Percentiles rank a stretch among this genome's conserved stretches.
Conservation (phyloP, 2,797 vertebrate genomes). For the Taenioides sp. region DNA sequence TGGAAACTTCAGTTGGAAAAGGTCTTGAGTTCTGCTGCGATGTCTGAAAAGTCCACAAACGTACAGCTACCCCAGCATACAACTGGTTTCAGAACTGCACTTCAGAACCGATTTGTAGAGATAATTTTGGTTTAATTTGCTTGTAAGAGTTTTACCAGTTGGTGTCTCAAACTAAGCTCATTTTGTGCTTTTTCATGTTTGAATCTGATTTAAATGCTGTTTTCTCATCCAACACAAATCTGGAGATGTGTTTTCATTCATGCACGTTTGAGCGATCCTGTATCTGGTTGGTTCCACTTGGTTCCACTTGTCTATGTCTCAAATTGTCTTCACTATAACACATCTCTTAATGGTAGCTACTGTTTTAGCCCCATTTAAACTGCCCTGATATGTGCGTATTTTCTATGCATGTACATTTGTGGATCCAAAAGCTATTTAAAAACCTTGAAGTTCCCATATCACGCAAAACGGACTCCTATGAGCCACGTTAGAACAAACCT, state of each 20-base stretch:
- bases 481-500: too few relatives aligned
- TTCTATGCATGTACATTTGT: too few relatives aligned
- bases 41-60: background rate
- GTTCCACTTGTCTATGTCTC: background rate
- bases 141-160: background rate
- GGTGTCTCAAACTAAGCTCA: background rate
- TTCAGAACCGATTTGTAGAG: background rate
- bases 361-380: too few relatives aligned
- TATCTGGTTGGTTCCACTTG: too few relatives aligned
- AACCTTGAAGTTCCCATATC: too few relatives aligned
- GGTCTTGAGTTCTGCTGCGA: background rate
- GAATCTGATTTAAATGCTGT: background rate
- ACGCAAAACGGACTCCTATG: too few relatives aligned
- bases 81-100: too few relatives aligned
- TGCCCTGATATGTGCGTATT: too few relatives aligned
- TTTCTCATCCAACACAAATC: background rate
- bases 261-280: background rate
- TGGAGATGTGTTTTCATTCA: background rate
- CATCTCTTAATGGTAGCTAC: too few relatives aligned
- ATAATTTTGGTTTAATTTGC: background rate
- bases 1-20: background rate
- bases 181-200: background rate
- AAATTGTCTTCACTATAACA: background rate
- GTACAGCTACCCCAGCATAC: background rate
- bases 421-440: too few relatives aligned